Evolutionary conservation across 2,888 invertebrate species (phyloP).

Genomic region (Frankliniella fusca): DNA sequence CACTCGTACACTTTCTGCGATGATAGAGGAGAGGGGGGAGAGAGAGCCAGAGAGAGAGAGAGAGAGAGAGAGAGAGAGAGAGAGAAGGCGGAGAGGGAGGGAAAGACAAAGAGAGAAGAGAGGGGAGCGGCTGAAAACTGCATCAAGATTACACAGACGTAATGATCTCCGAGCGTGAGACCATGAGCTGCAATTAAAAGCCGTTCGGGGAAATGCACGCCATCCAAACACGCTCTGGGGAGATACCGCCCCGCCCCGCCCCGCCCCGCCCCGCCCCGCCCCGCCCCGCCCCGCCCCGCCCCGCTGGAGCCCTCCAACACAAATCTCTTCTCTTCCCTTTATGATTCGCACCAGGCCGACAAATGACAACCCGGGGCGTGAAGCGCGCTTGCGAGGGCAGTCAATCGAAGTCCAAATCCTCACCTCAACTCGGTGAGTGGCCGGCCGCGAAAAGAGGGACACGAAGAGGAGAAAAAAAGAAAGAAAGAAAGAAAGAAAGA

Average conservation of each 20-base stretch:
- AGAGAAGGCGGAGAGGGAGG: neutral
- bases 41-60: neutral
- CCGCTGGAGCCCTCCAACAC: neutral
- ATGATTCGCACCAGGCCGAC: too few relatives aligned
- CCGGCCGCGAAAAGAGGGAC: too few relatives aligned
- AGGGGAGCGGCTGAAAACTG: neutral
- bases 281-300: neutral
- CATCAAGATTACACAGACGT: conserved; percentile 22
- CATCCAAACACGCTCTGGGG: neutral
- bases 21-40: neutral
- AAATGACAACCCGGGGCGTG: too few relatives aligned
- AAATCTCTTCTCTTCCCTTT: neutral
- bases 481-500: too few relatives aligned
- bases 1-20: too few relatives aligned
- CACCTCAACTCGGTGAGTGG: too few relatives aligned
- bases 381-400: too few relatives aligned
- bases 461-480: too few relatives aligned
- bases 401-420: too few relatives aligned
- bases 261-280: neutral
- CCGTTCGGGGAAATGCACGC: conserved; percentile 18
- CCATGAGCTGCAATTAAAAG: conserved; percentile 14
- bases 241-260: neutral
- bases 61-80: neutral
- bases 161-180: conserved; percentile 3
- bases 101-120: neutral